Conservation (phyloP, 2,113 vertebrate species). For the Chaenocephalus aceratus region DNA sequence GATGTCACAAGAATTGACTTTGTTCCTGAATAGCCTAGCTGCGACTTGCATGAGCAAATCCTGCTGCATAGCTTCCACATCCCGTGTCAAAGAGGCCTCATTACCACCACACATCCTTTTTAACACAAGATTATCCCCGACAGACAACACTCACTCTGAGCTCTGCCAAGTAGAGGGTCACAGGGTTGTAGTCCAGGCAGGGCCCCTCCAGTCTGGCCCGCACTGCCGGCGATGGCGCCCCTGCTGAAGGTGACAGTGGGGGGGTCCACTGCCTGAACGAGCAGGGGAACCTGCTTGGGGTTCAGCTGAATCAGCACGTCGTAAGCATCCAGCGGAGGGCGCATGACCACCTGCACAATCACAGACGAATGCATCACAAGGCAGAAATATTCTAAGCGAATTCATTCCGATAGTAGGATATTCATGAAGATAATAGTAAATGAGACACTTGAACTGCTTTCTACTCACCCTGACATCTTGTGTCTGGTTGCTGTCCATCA, state of each 20-base stretch:
- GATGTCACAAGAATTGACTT: not conserved
- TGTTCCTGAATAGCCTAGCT: not conserved
- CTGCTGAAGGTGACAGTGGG: conserved; percentile 82
- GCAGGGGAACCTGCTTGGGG: conserved; percentile 89
- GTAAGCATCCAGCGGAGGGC: conserved; percentile 92
- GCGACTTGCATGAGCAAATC: conserved; percentile 13
- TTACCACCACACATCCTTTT: not conserved
- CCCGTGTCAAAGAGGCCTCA: not conserved
- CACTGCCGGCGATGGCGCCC: conserved; percentile 71
- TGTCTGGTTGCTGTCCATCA: conserved; percentile 83
- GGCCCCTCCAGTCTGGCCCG: conserved; percentile 59
- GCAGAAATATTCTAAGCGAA: not conserved
- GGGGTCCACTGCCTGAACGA: conserved; percentile 87
- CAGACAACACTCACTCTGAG: conserved; percentile 86
- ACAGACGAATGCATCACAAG: not conserved
- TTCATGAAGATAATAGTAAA: not conserved
- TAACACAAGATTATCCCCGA: not conserved
- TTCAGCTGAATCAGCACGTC: conserved; percentile 92
- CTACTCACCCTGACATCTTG: conserved; percentile 90
- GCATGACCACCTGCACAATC: conserved; percentile 88
- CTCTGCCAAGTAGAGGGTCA: conserved; percentile 88
- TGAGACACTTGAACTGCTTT: not conserved
- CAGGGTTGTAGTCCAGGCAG: conserved; percentile 92
- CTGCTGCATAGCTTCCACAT: not conserved
- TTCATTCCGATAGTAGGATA: not conserved